Base-by-base conservation (phyloP, 2,888 invertebrate species). In the Spisula solida region DNA sequence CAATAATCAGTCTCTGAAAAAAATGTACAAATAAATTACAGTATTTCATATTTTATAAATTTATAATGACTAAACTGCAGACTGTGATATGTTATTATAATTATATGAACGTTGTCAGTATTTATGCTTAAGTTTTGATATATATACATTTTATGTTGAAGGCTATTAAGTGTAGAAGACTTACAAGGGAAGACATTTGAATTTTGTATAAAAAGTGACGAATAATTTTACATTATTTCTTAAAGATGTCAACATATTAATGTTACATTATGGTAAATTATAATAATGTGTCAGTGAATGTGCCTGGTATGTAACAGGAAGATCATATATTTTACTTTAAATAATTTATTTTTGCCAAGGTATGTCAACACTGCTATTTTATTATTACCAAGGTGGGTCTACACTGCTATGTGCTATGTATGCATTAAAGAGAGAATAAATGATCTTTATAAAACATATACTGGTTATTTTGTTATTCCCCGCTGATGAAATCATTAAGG, bases 391-490 rank as follows among this genome's bases (percentile, higher is more conserved):
- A 25, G 60, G 25, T 66, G 25, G 20, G 25, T 66, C 60, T 66
- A 66, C 60, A 25, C 60, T 66, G 60, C 60, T 66, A 66, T 66
- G 60, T 66, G 60, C 60, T 66, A 25, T n/a, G 6, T 66, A 66
- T 66, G 60, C 60, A 66, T 66, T 66, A n/a, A 56, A 66, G 60
- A 66, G 60, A 25, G n/a, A 66, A 66, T 66, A 66, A 66, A 66
- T 66, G n/a, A 66, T 25, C 60, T 66, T 66, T 10, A 66, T 66
- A 25, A 66, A 66, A 66, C 25, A 66, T 25, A 25, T 8, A 25
- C 60, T 66, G 10, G n/a, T 66, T 66, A 66, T 66, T 6, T 66
- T 25, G 60, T 66, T 25, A 66, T n/a, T n/a, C 18, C 56, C 6
- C 8, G 41, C 41, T 41, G 41, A 41, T 41, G 41, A 41, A 41